Evolutionary conservation across 2,888 invertebrate genomes (phyloP).

Genomic region (Troides aeacus): DNA sequence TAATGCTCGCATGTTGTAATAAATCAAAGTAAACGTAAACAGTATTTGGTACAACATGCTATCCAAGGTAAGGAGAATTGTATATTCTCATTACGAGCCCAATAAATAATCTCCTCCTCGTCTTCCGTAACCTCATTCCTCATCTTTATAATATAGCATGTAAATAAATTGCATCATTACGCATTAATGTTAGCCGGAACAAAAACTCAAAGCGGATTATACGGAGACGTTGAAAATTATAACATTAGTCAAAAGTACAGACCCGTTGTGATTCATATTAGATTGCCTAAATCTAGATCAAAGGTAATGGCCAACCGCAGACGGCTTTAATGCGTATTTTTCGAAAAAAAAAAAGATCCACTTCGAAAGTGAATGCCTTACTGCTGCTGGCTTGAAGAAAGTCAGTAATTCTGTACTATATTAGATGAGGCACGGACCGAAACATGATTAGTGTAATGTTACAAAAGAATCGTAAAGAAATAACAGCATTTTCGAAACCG

Average conservation of each 20-base stretch:
- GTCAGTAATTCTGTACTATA: constrained; percentile 15
- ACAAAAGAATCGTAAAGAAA: constrained; percentile 16
- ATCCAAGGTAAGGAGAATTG: not conserved
- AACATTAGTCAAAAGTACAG: constrained; percentile 4
- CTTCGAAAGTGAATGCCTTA: constrained; percentile 25
- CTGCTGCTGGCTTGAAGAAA: constrained; percentile 16
- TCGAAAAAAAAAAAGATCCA: constrained; percentile 19
- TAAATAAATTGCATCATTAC: constrained; percentile 5
- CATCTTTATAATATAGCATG: not conserved
- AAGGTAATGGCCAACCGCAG: constrained; percentile 28
- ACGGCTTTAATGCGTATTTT: constrained; percentile 22
- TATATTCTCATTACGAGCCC: not conserved
- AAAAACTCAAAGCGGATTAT: constrained; percentile 5
- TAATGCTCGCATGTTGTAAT: not conserved
- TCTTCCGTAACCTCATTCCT: not conserved
- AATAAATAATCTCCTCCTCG: not conserved
- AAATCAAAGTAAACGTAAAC: not conserved
- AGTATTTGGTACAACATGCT: not conserved
- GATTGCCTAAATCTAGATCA: constrained; percentile 26
- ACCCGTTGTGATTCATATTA: constrained; percentile 19
- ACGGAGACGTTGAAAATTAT: not conserved
- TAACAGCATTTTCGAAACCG: constrained; percentile 14
- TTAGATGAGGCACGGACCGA: constrained; percentile 23
- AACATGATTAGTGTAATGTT: constrained; percentile 21
- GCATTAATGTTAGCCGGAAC: not conserved